These are phyloP conservation scores for Seriola quinqueradiata DNA, from an alignment of 2,113 vertebrate species.

Conservation along the genomic window DNA sequence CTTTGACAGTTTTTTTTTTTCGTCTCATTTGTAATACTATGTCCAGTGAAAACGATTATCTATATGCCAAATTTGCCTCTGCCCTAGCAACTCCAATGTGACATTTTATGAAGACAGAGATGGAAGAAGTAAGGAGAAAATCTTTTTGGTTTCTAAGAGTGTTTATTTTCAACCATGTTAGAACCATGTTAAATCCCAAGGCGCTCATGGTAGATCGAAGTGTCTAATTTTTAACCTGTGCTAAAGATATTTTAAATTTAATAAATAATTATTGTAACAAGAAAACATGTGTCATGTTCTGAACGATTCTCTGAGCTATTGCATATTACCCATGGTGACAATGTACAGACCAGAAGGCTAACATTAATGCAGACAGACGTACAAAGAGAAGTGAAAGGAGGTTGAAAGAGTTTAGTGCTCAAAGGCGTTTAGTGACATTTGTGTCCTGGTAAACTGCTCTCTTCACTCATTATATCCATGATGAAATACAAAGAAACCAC, in stretches of 20 bases:
- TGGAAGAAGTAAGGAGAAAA: conserved; percentile 54
- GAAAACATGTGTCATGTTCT: conserved; percentile 63
- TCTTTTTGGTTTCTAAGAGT: conserved; percentile 76
- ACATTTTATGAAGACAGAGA: conserved; percentile 61
- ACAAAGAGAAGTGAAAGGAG: conserved; percentile 12
- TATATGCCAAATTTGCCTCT: conserved; percentile 81
- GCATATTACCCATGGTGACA: not conserved
- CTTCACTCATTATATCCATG: conserved; percentile 24
- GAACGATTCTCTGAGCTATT: conserved; percentile 14
- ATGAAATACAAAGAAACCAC: conserved; percentile 31
- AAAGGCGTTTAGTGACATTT: not conserved
- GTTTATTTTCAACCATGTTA: conserved; percentile 85
- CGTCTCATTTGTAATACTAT: conserved; percentile 52
- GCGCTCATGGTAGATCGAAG: conserved; percentile 83
- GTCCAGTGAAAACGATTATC: conserved; percentile 57
- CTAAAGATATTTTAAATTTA: conserved; percentile 90
- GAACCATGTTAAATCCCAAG: conserved; percentile 77
- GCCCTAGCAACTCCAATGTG: conserved; percentile 75
- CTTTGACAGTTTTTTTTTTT: conserved; percentile 11
- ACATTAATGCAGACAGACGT: not conserved
- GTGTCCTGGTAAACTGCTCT: conserved; percentile 1
- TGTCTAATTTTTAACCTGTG: conserved; percentile 88
- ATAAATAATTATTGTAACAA: conserved; percentile 89
- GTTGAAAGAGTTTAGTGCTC: conserved; percentile 2
- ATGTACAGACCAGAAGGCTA: not conserved